A percentile compares a stretch with the other conserved stretches of the same genome.
Evolutionary conservation across 2,888 invertebrate genomes (phyloP).

Genomic region (Blastobasis lacticolella): DNA sequence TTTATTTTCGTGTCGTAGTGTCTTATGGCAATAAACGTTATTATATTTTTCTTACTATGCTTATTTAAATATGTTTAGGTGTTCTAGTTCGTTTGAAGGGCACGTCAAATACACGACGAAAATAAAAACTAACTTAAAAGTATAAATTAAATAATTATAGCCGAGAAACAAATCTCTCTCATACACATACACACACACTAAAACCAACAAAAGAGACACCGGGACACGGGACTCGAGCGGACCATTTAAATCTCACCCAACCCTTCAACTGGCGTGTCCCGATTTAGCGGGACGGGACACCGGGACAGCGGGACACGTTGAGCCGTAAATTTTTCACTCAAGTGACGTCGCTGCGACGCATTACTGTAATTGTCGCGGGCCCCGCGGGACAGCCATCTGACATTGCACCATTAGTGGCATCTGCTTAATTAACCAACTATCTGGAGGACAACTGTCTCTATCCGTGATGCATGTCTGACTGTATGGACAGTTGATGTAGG

Average conservation of each 20-base stretch:
- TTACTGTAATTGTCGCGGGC: conserved; percentile 46
- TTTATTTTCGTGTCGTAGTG: no score
- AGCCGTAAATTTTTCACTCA: conserved; percentile 18
- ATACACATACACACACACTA: background rate
- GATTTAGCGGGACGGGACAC: no score
- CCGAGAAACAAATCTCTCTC: background rate
- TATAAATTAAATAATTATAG: background rate
- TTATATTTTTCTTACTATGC: no score
- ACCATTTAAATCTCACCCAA: background rate
- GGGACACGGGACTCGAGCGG: background rate
- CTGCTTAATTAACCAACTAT: no score
- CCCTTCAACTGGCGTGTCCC: no score
- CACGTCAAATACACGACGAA: background rate
- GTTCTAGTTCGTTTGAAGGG: background rate
- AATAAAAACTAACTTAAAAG: background rate
- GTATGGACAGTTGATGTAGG: no score
- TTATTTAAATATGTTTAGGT: no score
- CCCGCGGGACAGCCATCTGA: conserved; percentile 25
- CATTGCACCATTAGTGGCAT: no score
- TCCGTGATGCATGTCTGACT: no score
- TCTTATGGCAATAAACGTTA: no score
- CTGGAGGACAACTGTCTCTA: no score
- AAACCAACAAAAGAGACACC: background rate
- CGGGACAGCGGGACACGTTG: background rate
- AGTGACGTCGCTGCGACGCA: conserved; percentile 17